Conservation (phyloP, 2,888 invertebrate species). For the Didymodactylos carnosus region DNA sequence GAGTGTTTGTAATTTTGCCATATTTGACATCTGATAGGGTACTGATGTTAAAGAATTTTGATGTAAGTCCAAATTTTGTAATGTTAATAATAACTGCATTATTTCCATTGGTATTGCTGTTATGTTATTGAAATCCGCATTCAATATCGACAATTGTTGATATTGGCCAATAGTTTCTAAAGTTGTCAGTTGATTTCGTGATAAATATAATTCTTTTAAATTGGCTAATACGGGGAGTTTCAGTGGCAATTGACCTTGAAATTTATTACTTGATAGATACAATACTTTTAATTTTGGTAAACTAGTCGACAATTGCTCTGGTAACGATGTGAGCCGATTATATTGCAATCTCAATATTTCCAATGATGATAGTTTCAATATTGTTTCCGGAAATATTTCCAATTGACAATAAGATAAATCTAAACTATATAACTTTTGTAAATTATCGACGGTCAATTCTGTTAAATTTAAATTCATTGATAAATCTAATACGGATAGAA, state of each 20-base stretch:
- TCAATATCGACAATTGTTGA: not conserved
- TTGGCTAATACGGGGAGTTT: not conserved
- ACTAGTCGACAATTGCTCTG: not conserved
- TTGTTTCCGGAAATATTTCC: not conserved
- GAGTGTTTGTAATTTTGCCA: not conserved
- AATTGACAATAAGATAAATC: not conserved
- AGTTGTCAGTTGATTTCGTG: not conserved
- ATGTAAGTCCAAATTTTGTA: not conserved
- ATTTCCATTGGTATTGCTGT: not conserved
- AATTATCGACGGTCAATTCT: not conserved
- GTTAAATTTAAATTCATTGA: not conserved
- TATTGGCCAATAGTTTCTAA: not conserved
- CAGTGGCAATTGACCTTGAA: not conserved
- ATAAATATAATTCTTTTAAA: not conserved
- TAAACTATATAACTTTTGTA: not conserved
- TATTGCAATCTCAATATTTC: not conserved
- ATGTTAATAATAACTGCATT: not conserved
- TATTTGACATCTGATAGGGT: not conserved
- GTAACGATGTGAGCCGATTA: not conserved
- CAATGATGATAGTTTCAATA: not conserved
- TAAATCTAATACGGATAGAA: not conserved
- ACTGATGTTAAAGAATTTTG: not conserved
- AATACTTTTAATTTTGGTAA: not conserved
- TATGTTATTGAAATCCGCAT: not conserved
- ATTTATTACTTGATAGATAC: not conserved